Conservation (phyloP, 1,140 invertebrate species). For the Drosophila truncata region DNA sequence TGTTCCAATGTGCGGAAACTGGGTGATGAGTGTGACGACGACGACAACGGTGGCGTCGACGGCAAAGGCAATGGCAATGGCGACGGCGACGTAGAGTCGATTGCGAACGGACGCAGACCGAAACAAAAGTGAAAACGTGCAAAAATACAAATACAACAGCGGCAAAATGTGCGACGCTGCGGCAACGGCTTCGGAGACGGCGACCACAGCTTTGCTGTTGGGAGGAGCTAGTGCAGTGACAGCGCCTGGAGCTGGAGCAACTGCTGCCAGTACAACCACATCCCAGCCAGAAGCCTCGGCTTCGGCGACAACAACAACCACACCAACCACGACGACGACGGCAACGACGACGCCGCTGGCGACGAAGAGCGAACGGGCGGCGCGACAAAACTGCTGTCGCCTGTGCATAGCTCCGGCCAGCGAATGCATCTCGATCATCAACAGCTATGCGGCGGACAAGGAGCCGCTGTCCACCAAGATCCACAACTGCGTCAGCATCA, state of each 20-base stretch:
- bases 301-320: background rate
- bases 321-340: slow-evolving; percentile 17
- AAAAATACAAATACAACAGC: slow-evolving; percentile 57
- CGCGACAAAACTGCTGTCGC: slow-evolving; percentile 82
- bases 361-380: slow-evolving; percentile 18
- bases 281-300: slow-evolving; percentile 13
- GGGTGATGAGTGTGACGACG: slow-evolving; percentile 27
- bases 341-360: slow-evolving; percentile 17
- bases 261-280: slow-evolving; percentile 15
- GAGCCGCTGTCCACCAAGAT: slow-evolving; percentile 84
- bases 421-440: slow-evolving; percentile 85
- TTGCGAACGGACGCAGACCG: slow-evolving; percentile 41
- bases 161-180: slow-evolving; percentile 73
- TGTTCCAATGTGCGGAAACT: slow-evolving; percentile 34
- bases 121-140: slow-evolving; percentile 83
- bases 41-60: slow-evolving; percentile 14
- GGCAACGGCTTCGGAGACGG: slow-evolving; percentile 26
- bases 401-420: slow-evolving; percentile 81
- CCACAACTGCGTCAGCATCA: slow-evolving; percentile 83
- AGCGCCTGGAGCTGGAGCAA: slow-evolving; percentile 21
- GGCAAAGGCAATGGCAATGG: background rate
- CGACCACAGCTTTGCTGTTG: slow-evolving; percentile 24
- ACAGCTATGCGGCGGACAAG: slow-evolving; percentile 85
- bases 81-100: slow-evolving; percentile 28
- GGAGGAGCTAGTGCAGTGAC: slow-evolving; percentile 18